phyloP scores from a whole-genome alignment of 2,797 vertebrate genomes.

The Periparus ater region DNA sequence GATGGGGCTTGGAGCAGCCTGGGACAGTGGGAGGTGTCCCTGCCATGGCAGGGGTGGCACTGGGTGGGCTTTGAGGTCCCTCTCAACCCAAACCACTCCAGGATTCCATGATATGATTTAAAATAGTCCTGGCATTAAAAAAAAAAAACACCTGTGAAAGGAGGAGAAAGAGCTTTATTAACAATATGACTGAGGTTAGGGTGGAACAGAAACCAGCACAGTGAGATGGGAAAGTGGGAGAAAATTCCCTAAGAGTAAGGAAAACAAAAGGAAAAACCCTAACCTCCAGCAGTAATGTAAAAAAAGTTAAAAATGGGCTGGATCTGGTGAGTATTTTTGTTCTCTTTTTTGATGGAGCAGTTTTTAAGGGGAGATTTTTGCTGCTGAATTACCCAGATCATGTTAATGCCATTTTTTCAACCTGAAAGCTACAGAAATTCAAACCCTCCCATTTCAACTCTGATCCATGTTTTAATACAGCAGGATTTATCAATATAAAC shows the following conservation, averaged over 20 bases:
- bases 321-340: not conserved
- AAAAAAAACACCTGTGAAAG: not conserved
- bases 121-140: not conserved
- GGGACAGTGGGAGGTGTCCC: not conserved
- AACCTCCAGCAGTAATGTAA: not conserved
- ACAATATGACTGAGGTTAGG: not conserved
- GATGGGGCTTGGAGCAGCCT: accelerated
- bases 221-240: not conserved
- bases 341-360: not conserved
- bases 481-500: not conserved
- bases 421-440: not conserved
- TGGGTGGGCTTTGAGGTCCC: accelerated
- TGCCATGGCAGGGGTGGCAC: not conserved
- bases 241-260: not conserved
- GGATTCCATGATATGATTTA: not conserved
- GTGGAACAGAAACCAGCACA: not conserved
- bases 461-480: not conserved
- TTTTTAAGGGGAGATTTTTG: not conserved
- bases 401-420: not conserved
- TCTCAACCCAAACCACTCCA: not conserved
- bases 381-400: not conserved
- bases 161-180: not conserved
- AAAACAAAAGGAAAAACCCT: not conserved
- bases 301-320: not conserved
- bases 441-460: not conserved